Percentiles rank a stretch among this genome's conserved stretches.
Conservation (phyloP, 1,140 invertebrate genomes). For the Adoxophyes honmai region DNA sequence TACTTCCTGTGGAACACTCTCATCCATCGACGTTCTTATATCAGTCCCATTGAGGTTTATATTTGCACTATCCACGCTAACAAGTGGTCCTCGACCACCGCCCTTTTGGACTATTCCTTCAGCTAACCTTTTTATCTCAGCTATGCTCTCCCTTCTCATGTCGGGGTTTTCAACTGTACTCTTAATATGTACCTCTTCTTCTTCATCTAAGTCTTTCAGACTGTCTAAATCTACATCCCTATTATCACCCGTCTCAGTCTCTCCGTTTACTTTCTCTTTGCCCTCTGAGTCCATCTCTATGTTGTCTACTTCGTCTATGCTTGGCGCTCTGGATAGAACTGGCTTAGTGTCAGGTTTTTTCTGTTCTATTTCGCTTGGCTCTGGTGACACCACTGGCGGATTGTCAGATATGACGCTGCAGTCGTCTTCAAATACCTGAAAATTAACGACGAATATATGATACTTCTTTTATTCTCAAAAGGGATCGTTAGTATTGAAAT, state of each 20-base stretch:
- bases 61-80: constrained; percentile 65
- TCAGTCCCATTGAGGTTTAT: constrained; percentile 58
- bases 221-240: constrained; percentile 56
- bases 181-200: constrained; percentile 56
- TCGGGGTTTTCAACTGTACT: constrained; percentile 69
- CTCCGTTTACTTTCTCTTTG: constrained; percentile 59
- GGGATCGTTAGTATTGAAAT: too few species aligned
- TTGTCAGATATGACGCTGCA: constrained; percentile 77
- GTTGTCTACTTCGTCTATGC: constrained; percentile 70
- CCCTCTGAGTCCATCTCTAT: constrained; percentile 70
- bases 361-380: constrained; percentile 67
- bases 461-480: too few species aligned
- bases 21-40: constrained; percentile 45
- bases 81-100: constrained; percentile 55
- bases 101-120: constrained; percentile 69
- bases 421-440: constrained; percentile 78
- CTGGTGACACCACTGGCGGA: constrained; percentile 70
- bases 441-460: background rate
- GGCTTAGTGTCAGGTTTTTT: constrained; percentile 60
- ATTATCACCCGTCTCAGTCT: constrained; percentile 59
- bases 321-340: constrained; percentile 55
- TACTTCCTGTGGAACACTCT: constrained; percentile 28
- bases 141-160: constrained; percentile 65
- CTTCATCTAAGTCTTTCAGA: constrained; percentile 53
- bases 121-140: constrained; percentile 69